Evolutionary conservation across 2,888 invertebrate species (phyloP), one percentile per base, ranked within the genome.

Genomic region (Philereme transversata): DNA sequence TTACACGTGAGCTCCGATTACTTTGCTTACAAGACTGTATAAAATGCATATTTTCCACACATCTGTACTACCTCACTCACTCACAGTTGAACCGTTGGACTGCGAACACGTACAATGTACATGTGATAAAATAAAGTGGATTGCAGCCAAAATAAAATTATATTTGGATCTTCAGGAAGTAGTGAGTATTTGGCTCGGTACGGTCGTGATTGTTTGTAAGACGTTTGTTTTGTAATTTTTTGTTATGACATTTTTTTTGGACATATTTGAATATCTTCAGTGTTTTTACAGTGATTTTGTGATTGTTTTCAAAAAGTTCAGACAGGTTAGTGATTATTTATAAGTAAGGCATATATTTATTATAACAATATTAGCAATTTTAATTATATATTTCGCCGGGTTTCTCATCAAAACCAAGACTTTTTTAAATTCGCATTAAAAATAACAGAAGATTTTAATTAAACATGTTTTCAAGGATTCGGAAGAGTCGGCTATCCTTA

Each of bases 101-200:
- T 10, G 38, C 47, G 49, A 10, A 57, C 52, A 52, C 40, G 57
- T 52, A 11, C n/a, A 22, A 22, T 22, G 22, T 4, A 0, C 43
- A n/a, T 5, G 51, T 9, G 41, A 5, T 35, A 7, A 36, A 44
- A 35, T 52, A 11, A 22, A 53, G 69, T 69, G 69, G 69, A 62
- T 4, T 44, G 38, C 10, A 44, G 69, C 69, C 69, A 69, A 65
- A 50, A 11, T 49, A 69, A 65, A 50, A 11, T 49, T 69, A 67
- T 67, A 62, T 64, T 69, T 61, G 64, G 65, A 65, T 55, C 61
- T 57, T 62, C 62, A 65, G 67, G 69, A 69, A 69, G 65, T 45
- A 22, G 69, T 67, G 52, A 67, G 69, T 69, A 61, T 67, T 67
- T 67, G 67, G 69, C 67, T 35, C 54, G 22, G 47, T 34, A n/a